Evolutionary conservation across 2,113 vertebrate species (phyloP).

Genomic region (Aspidoscelis tigris): DNA sequence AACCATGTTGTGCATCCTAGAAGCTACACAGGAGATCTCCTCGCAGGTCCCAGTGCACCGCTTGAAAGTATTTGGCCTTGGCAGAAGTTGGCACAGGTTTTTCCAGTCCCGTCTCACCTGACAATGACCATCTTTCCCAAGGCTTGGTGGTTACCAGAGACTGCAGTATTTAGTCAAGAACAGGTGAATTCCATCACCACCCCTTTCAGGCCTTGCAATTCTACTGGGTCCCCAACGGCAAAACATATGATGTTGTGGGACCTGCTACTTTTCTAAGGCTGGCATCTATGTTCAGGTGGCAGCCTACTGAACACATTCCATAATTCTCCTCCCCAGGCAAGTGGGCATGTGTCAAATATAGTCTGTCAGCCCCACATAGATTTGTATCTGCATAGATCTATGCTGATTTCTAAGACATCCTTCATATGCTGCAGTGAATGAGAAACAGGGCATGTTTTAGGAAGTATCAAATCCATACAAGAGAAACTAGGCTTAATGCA

Average conservation of each 20-base stretch:
- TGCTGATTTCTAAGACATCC: not conserved
- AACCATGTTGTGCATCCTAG: conserved; percentile 67
- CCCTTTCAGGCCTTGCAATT: not conserved
- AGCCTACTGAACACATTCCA: conserved; percentile 5
- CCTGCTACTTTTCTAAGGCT: conserved; percentile 14
- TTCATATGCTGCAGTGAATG: not conserved
- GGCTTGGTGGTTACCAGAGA: conserved; percentile 31
- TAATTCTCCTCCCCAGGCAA: conserved; percentile 11
- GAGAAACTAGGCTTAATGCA: not conserved
- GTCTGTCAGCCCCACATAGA: not conserved
- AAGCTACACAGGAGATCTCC: conserved; percentile 70
- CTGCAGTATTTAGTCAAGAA: not conserved
- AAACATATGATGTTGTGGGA: not conserved
- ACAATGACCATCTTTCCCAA: conserved; percentile 49
- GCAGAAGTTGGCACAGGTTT: conserved; percentile 59
- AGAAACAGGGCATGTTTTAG: not conserved
- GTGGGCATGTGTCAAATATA: not conserved
- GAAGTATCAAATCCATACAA: not conserved
- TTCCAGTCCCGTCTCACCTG: conserved; percentile 57
- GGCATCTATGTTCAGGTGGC: conserved; percentile 19
- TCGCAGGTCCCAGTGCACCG: conserved; percentile 62
- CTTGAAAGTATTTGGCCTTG: conserved; percentile 58
- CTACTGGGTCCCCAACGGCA: not conserved
- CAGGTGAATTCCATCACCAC: not conserved
- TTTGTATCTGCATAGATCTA: not conserved